A percentile compares a stretch with the other conserved stretches of the same genome.
Conservation (phyloP, 2,797 vertebrate species). For the Poliocrania exsul region DNA sequence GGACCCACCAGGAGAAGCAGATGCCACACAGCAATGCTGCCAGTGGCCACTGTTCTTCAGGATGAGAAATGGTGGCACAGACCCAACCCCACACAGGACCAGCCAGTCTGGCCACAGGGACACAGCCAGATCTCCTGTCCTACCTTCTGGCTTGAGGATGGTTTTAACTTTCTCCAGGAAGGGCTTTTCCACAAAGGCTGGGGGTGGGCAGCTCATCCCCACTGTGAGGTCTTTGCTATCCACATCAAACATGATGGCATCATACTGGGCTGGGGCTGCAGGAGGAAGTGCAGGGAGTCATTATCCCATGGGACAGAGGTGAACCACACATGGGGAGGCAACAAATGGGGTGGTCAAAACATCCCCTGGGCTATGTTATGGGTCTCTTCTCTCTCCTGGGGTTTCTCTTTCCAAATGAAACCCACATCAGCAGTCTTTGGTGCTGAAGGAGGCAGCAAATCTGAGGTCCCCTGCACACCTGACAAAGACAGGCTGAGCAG, state of each 20-base stretch:
- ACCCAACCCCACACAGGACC: accelerated
- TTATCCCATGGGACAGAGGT: not conserved
- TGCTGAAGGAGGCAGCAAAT: not conserved
- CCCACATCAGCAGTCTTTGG: not conserved
- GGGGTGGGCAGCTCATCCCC: slow-evolving; percentile 95
- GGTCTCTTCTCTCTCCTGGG: not conserved
- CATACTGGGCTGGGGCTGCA: slow-evolving; percentile 80
- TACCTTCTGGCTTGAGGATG: slow-evolving; percentile 88
- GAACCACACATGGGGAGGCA: accelerated
- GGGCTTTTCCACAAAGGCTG: slow-evolving; percentile 87
- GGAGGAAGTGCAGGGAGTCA: not conserved
- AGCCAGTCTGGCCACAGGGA: accelerated
- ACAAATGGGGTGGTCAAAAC: not conserved
- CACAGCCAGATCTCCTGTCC: not conserved
- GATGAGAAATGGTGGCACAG: not conserved
- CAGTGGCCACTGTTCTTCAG: accelerated
- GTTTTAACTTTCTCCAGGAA: slow-evolving; percentile 86
- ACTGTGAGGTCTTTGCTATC: slow-evolving; percentile 91
- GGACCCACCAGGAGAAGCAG: not conserved
- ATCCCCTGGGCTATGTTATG: accelerated
- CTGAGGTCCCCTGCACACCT: accelerated
- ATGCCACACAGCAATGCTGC: not conserved
- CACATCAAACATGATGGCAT: slow-evolving; percentile 93
- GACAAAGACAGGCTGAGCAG: not conserved
- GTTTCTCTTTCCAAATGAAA: not conserved